A percentile compares a stretch with the other conserved stretches of the same genome.
These are phyloP conservation scores for Venusia cambrica DNA, from an alignment of 2,888 invertebrate species.

Conservation along the genomic window DNA sequence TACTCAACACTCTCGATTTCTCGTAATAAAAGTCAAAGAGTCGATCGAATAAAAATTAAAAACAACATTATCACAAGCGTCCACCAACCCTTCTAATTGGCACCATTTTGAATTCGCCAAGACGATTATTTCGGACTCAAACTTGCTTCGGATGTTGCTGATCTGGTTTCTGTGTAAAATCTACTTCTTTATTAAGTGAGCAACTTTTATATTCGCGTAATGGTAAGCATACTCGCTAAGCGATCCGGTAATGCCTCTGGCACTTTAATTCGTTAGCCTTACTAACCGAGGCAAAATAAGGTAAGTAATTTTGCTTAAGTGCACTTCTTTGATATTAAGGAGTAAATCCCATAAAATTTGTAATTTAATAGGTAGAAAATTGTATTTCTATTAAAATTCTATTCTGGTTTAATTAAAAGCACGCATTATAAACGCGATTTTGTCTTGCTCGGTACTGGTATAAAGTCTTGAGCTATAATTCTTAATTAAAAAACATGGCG, in stretches of 20 bases:
- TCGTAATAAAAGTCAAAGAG: constrained; percentile 54
- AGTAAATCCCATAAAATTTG: constrained; percentile 50
- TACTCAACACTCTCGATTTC: too few species aligned
- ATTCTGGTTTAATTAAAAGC: constrained; percentile 25
- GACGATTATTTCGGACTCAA: constrained; percentile 61
- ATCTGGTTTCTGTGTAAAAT: constrained; percentile 63
- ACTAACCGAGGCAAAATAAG: constrained; percentile 49
- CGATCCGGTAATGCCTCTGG: constrained; percentile 57
- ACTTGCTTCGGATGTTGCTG: constrained; percentile 49
- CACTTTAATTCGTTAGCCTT: constrained; percentile 54
- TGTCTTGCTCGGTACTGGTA: neutral
- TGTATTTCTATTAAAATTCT: constrained; percentile 41
- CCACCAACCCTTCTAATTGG: constrained; percentile 65
- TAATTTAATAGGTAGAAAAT: constrained; percentile 48
- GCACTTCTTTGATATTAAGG: constrained; percentile 44
- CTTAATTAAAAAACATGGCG: constrained; percentile 19
- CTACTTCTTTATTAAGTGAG: constrained; percentile 68
- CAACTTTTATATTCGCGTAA: constrained; percentile 60
- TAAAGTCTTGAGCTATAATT: neutral
- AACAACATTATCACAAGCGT: constrained; percentile 54
- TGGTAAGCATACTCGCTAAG: constrained; percentile 60
- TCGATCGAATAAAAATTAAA: constrained; percentile 55
- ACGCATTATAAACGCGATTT: too few species aligned
- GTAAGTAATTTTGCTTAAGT: constrained; percentile 51
- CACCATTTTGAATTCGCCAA: constrained; percentile 69